phyloP scores from a whole-genome alignment of 2,797 vertebrate genomes.

The Trachops cirrhosus region DNA sequence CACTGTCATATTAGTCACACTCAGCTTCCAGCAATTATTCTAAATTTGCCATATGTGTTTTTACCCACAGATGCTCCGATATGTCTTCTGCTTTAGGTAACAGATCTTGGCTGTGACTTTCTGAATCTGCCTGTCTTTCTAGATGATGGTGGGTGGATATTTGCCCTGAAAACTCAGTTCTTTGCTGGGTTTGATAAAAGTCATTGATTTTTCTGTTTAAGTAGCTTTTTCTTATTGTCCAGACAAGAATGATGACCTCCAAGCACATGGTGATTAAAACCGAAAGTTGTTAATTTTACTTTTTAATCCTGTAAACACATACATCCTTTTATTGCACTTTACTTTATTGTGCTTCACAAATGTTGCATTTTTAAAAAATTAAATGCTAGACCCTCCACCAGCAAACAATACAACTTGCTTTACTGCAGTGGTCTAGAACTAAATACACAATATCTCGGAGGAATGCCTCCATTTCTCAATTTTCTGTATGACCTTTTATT shows the following conservation, averaged over 20 bases:
- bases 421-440: too few relatives aligned
- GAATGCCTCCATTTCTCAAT: background rate
- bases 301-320: background rate
- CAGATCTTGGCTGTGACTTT: background rate
- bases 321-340: background rate
- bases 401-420: background rate
- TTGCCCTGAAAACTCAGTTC: constrained; percentile 7
- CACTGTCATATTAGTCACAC: background rate
- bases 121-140: background rate
- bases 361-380: background rate
- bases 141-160: background rate
- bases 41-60: background rate
- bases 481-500: background rate
- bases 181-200: background rate
- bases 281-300: background rate
- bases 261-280: background rate
- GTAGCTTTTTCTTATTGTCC: background rate
- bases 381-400: background rate
- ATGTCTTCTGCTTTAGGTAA: background rate
- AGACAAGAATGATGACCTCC: background rate
- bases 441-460: background rate
- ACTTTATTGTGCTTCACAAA: background rate
- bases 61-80: background rate
- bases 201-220: background rate
- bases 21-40: background rate